A percentile compares a stretch with the other conserved stretches of the same genome.
phyloP scores from a whole-genome alignment of 37 sponge, comb jelly and placozoan genomes.

The Beroe forskalii region DNA sequence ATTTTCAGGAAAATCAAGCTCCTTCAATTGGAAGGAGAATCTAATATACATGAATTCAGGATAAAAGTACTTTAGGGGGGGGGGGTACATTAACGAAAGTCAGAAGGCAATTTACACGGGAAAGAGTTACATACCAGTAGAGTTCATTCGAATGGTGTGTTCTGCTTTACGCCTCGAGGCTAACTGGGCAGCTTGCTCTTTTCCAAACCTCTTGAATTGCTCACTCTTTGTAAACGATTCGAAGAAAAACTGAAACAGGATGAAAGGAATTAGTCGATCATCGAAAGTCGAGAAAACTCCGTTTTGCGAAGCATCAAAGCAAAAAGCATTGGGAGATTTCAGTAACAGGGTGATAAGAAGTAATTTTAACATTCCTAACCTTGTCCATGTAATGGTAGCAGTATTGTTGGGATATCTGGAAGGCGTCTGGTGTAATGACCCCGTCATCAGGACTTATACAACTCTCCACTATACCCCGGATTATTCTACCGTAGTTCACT shows the following conservation, averaged over 20 bases:
- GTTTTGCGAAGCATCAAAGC: too few species aligned
- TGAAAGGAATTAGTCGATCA: neutral
- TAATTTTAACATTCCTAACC: neutral
- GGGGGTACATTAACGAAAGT: too few species aligned
- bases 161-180: slow-evolving; percentile 39
- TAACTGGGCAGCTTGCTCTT: neutral
- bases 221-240: slow-evolving; percentile 6
- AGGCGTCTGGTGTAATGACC: slow-evolving; percentile 44
- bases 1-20: too few species aligned
- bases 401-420: slow-evolving; percentile 50
- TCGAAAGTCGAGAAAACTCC: neutral
- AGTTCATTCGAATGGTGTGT: neutral
- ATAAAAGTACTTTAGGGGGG: too few species aligned
- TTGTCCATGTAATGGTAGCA: slow-evolving; percentile 62
- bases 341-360: too few species aligned
- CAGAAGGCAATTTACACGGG: too few species aligned
- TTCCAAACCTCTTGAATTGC: slow-evolving; percentile 18
- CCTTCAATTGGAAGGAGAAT: too few species aligned
- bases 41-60: too few species aligned
- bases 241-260: slow-evolving; percentile 63
- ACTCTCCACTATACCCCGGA: slow-evolving; percentile 59
- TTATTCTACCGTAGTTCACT: slow-evolving; percentile 62
- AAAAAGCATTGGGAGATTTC: too few species aligned
- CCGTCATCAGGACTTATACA: slow-evolving; percentile 45
- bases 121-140: slow-evolving; percentile 24